Evolutionary conservation across 2,113 vertebrate species (phyloP).

Genomic region (Vombatus ursinus): DNA sequence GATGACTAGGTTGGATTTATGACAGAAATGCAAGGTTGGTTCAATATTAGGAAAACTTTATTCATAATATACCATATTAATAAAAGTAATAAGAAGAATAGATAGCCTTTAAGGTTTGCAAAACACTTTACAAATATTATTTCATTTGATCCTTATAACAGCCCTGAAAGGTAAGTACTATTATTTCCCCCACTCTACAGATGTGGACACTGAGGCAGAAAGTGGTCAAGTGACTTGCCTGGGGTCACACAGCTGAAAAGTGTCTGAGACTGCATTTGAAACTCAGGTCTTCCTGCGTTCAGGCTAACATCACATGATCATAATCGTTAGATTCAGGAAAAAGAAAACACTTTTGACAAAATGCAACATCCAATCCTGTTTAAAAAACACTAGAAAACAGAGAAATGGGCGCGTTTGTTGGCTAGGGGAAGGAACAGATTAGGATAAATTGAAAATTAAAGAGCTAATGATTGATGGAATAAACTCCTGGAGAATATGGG

Average conservation of each 20-base stretch:
- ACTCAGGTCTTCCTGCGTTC: not conserved
- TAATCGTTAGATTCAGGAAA: not conserved
- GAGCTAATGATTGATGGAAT: not conserved
- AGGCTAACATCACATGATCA: not conserved
- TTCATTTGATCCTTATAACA: not conserved
- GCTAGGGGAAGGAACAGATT: not conserved
- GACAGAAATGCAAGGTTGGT: not conserved
- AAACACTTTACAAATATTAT: not conserved
- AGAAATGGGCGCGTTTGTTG: not conserved
- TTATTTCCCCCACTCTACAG: not conserved
- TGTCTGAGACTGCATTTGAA: not conserved
- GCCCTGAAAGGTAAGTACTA: not conserved
- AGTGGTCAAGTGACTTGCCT: not conserved
- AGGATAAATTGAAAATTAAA: not conserved
- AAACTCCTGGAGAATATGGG: not conserved
- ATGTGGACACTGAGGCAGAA: not conserved
- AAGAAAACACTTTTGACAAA: not conserved
- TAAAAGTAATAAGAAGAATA: not conserved
- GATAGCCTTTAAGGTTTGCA: not conserved
- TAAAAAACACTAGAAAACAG: not conserved
- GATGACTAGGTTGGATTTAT: not conserved
- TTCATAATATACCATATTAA: not conserved
- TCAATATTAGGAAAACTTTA: not conserved
- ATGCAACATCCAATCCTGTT: not conserved
- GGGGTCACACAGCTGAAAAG: not conserved